Conservation (phyloP, 2,888 invertebrate species). For the Pristionchus arcanus region DNA sequence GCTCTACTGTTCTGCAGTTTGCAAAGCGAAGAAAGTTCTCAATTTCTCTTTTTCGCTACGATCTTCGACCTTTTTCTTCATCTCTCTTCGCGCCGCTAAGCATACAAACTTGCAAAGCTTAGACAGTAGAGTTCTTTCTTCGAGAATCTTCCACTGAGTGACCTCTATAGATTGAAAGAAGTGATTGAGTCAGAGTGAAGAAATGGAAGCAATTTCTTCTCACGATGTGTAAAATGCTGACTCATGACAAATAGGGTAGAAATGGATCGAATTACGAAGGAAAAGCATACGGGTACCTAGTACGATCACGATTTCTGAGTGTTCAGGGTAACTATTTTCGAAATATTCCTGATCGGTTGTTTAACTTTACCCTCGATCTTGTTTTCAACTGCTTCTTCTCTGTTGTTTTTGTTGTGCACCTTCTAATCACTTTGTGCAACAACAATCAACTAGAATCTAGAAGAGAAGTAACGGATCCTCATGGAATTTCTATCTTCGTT, state of each 20-base stretch:
- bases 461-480: background rate
- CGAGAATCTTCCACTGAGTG: background rate
- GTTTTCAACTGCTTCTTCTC: conserved; percentile 47
- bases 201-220: background rate
- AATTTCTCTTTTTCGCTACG: background rate
- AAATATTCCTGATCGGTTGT: background rate
- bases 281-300: background rate
- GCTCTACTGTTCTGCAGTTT: background rate
- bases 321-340: background rate
- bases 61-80: conserved; percentile 13
- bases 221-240: conserved; percentile 31
- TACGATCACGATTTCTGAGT: background rate
- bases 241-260: conserved; percentile 30
- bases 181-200: conserved; percentile 19
- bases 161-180: background rate
- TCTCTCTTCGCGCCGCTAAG: conserved; percentile 24
- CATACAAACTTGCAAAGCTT: conserved; percentile 42
- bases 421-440: conserved; percentile 44
- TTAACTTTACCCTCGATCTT: background rate
- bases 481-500: background rate
- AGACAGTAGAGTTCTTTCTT: conserved; percentile 5
- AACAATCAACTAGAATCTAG: background rate
- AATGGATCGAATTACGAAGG: background rate
- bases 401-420: conserved; percentile 11
- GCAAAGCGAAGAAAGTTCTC: background rate